phyloP scores from a whole-genome alignment of 2,888 invertebrate genomes.

The Orthonychiurus folsomi region DNA sequence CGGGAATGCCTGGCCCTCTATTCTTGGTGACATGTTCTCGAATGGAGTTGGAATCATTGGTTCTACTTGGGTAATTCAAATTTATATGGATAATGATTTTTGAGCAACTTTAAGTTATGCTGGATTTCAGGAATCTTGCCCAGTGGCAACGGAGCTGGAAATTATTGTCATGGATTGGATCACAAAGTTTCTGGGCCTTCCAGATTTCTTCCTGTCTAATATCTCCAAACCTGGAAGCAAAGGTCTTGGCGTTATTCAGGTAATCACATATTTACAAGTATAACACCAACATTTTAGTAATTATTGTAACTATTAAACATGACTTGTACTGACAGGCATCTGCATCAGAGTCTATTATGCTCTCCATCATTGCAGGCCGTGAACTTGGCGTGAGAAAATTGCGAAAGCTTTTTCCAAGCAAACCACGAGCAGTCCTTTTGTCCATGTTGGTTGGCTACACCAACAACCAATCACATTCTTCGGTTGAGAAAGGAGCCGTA shows the following conservation, averaged over 20 bases:
- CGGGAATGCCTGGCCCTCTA: conserved; percentile 93
- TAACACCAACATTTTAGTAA: no score
- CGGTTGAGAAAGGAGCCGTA: conserved; percentile 27
- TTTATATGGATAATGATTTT: conserved; percentile 32
- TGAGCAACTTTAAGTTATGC: no score
- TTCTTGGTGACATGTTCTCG: conserved; percentile 92
- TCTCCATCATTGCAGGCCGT: conserved; percentile 31
- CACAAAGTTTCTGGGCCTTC: conserved; percentile 25
- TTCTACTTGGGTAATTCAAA: conserved; percentile 96
- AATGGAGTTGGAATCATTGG: conserved; percentile 94
- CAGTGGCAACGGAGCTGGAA: conserved; percentile 31
- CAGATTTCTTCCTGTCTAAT: conserved; percentile 25
- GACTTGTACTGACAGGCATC: conserved; percentile 24
- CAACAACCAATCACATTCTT: conserved; percentile 28
- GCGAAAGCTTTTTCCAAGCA: conserved; percentile 19
- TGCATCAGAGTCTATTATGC: conserved; percentile 30
- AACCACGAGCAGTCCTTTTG: conserved; percentile 24
- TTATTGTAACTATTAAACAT: neutral
- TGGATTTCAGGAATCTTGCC: conserved; percentile 21
- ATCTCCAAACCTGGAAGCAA: conserved; percentile 24
- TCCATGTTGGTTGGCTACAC: conserved; percentile 27
- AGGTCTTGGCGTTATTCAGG: conserved; percentile 29
- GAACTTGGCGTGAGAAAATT: conserved; percentile 21
- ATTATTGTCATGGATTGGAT: conserved; percentile 30
- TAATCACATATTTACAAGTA: no score